Base-by-base conservation (phyloP, 2,888 invertebrate species). In the Acanthosepion pharaonis region DNA sequence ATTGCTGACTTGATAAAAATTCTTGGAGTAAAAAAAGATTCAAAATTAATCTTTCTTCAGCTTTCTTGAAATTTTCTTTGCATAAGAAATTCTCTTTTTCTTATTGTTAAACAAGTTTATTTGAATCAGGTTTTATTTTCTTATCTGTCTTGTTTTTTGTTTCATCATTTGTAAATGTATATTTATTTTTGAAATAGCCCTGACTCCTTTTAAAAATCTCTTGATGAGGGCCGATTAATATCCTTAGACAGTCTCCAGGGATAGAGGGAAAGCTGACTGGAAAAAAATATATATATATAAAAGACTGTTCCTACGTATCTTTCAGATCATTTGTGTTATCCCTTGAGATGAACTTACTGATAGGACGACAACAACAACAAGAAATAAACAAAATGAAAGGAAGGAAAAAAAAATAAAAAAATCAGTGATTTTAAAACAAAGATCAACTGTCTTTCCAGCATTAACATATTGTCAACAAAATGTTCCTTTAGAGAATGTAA, bases 391-490 rank as follows among this genome's bases (percentile, higher is more conserved):
- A 8, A 78, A 11, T 78, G 11, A 78, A 78, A 11, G n/a, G 5
- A 78, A n/a, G n/a, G n/a, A n/a, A n/a, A n/a, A n/a, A 4, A 15
- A 33, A 78, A n/a, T 33, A 11, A n/a, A 78, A n/a, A 78, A 20
- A 20, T 59, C n/a, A 33, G n/a, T 78, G 78, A 78, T 78, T 78
- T 78, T 78, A 78, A 78, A 33, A 78, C 78, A 78, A 78, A 78
- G 78, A 78, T 2, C 11, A 78, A 78, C 78, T n/a, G 11, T n/a
- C n/a, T 78, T 78, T 5, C 5, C n/a, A n/a, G 42, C 33, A 78
- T 78, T 78, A 78, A 78, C 78, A 78, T 78, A 78, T 78, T 78
- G n/a, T 78, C 78, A 78, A 78, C 59, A 78, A 78, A 33, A 78
- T 78, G 78, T n/a, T 78, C 9, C 78, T 78, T 78, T 33, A 15